Conservation (phyloP, 2,113 vertebrate species). For the Oceanites oceanicus region DNA sequence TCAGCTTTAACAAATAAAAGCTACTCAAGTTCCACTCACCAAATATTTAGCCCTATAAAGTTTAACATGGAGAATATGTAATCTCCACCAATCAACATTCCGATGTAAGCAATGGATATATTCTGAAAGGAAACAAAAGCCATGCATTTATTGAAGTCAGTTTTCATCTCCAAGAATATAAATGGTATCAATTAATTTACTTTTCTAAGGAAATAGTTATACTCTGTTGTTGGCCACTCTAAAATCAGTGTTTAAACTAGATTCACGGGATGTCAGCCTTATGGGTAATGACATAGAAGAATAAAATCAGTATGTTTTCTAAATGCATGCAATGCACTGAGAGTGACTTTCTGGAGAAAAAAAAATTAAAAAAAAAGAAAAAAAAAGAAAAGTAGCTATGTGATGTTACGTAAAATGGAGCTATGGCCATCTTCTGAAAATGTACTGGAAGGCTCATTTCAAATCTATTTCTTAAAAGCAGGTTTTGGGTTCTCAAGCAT, state of each 20-base stretch:
- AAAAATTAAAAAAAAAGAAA: too few species aligned
- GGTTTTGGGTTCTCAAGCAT: neutral
- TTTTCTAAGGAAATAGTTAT: neutral
- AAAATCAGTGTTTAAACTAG: neutral
- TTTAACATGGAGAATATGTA: conserved; percentile 90
- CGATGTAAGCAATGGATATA: conserved; percentile 87
- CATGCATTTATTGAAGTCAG: neutral
- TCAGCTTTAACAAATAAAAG: neutral
- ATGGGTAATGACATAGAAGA: neutral
- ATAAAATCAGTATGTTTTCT: neutral
- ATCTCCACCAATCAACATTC: conserved; percentile 90
- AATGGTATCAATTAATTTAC: neutral
- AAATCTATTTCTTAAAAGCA: neutral
- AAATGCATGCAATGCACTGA: neutral
- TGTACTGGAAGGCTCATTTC: neutral
- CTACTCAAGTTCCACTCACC: conserved; percentile 78
- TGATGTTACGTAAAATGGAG: neutral
- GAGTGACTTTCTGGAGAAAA: neutral
- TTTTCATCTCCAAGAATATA: neutral
- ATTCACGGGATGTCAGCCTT: neutral
- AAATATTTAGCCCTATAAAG: conserved; percentile 91
- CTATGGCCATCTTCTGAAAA: neutral
- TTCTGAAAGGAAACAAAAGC: conserved; percentile 79
- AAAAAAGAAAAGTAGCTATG: neutral
- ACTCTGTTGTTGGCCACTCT: neutral